Conservation (phyloP, 2,113 vertebrate species). For the Peucedramus taeniatus region DNA sequence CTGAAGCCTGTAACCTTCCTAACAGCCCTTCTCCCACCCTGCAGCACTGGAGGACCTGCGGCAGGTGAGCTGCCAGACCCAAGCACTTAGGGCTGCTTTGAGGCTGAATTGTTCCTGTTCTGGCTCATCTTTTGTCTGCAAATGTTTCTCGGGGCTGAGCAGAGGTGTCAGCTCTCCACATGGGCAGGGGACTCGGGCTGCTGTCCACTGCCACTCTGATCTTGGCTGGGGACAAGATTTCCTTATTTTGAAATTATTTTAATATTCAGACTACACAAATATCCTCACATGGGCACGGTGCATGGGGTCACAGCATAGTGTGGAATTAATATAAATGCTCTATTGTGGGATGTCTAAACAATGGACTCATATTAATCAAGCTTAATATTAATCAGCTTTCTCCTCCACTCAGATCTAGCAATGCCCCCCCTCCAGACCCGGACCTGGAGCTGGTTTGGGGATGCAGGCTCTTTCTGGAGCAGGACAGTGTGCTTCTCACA, state of each 20-base stretch:
- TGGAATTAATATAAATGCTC: conserved; percentile 17
- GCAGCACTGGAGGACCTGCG: neutral
- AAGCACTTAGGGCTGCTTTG: neutral
- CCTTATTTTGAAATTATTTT: neutral
- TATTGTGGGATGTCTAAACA: neutral
- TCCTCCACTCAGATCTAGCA: neutral
- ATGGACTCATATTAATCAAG: conserved; percentile 28
- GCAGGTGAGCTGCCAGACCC: neutral
- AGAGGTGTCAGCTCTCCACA: neutral
- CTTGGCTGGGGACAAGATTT: neutral
- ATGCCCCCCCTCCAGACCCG: accelerated
- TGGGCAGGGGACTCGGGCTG: neutral
- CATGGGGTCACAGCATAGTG: neutral
- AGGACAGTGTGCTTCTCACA: neutral
- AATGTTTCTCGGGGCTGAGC: neutral
- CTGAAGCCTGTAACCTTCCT: neutral
- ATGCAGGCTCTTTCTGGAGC: neutral
- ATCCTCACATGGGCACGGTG: neutral
- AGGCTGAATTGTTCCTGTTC: neutral
- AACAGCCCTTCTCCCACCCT: neutral
- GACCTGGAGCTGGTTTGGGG: neutral
- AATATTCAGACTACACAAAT: neutral
- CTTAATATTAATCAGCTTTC: conserved; percentile 49
- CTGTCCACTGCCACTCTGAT: neutral
- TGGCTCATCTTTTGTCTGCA: neutral